Base-by-base conservation (phyloP, 2,888 invertebrate genomes). In the Ephialtes manifestator region DNA sequence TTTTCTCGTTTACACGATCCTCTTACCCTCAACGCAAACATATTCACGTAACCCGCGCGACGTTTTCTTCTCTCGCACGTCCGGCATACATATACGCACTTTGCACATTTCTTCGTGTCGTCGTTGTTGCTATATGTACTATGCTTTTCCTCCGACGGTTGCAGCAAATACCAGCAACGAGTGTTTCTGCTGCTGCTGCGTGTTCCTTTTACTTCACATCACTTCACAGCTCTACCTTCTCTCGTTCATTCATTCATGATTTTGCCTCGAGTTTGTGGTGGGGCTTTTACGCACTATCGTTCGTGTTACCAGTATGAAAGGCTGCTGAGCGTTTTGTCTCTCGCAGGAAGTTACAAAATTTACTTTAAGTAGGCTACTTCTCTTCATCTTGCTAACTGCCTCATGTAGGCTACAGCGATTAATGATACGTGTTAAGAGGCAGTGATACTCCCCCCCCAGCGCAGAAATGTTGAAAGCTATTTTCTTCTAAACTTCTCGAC, bases 231-330 rank as follows among this genome's bases (percentile, higher is more conserved):
- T n/a, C 65, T 60, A 60, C 63, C 46, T 82, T 84, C 76, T 75
- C 67, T 80, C 83, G 78, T 86, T 90, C 89, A 87, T 92, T 92
- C 92, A 92, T 92, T 92, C 92, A 91, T 92, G 88, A 53, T 39
- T 71, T 65, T 53, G 35, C 70, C 51, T 35, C 13, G 31, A 43
- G n/a, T 18, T 18, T 18, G 51, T 51, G 63, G 51, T 24, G 71
- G 58, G 79, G 60, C 43, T 70, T 65, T 70, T 65, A 72, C 83
- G 83, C 72, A 65, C 67, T 58, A 67, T 53, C 70, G 70, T 51
- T 51, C 53, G 31, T 15, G 24, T 51, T 51, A 4, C 51, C 51
- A 18, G 51, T 4, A 18, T 51, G 51, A 51, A n/a, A 51, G 18
- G 18, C 51, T 51, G 8, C n/a, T 51, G 51, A 51, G n/a, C n/a